Evolutionary conservation across 2,113 vertebrate species (phyloP), one percentile per base, ranked within the genome.

Genomic region (Xiphophorus maculatus): DNA sequence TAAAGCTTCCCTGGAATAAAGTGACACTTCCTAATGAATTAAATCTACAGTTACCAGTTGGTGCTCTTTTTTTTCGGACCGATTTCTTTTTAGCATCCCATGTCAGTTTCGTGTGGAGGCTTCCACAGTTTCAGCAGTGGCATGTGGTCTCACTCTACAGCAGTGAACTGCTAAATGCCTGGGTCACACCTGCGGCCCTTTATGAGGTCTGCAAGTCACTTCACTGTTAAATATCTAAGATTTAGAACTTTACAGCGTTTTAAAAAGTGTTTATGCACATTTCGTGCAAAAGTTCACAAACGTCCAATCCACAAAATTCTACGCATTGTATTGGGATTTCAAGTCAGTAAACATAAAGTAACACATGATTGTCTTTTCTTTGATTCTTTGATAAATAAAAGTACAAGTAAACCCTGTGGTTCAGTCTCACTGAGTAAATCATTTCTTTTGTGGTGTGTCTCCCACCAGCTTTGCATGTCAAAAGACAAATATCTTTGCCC

Each of bases 11-110:
- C 87, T 73, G 82, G 90, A 93, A 93, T 92, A 90, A 94, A 93
- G 91, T 94, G 91, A 92, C 93, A 93, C 91, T 93, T 94, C 86
- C 88, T 92, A 94, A 94, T 94, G 85, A 93, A 94, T 93, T 93
- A 92, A 92, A 91, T 84, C 82, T 84, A 83, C 84, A 87, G 84
- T 93, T 91, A 88, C 86, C 92, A 91, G 85, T 84, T 79, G 86
- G 76, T 85, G 71, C 75, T 73, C 88, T 87, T 66, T 37, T 88
- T 88, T 76, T 71, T 75, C 42, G 64, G 27, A 40, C n/a, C 68
- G 75, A 62, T 1, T 66, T 74, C 63, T 78, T 76, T 80, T 68
- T 70, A 62, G 51, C 74, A 58, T 51, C 69, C 69, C 44, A 25
- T 73, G 74, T 84, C 74, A 71, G 82, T 87, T 86, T 85, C 44